These are phyloP conservation scores for Lepus townsendii DNA, from an alignment of 2,797 vertebrate genomes.

Conservation along the genomic window DNA sequence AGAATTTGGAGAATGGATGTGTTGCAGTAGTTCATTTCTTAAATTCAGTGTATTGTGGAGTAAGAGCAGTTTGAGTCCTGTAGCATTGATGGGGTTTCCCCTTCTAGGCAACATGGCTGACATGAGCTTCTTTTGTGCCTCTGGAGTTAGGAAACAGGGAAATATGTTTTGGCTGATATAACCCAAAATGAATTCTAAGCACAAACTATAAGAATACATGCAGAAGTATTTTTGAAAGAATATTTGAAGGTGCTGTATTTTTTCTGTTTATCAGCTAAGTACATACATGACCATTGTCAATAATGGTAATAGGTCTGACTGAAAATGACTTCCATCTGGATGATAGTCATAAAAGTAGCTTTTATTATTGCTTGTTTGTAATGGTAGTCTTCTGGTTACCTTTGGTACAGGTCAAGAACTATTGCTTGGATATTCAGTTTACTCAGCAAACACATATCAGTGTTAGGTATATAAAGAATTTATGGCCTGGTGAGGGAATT, in stretches of 20 bases:
- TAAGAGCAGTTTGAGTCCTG: slow-evolving; percentile 13
- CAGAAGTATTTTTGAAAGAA: slow-evolving; percentile 38
- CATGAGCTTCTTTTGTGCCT: neutral
- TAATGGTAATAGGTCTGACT: neutral
- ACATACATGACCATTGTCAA: neutral
- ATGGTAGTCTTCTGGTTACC: slow-evolving; percentile 29
- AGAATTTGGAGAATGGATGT: slow-evolving; percentile 17
- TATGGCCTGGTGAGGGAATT: neutral
- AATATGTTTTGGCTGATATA: neutral
- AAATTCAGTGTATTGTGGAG: neutral
- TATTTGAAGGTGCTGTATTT: slow-evolving; percentile 24
- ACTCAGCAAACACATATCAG: slow-evolving; percentile 15
- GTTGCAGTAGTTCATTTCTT: neutral
- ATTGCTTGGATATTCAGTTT: slow-evolving; percentile 51
- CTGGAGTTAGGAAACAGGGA: neutral
- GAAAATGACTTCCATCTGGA: neutral
- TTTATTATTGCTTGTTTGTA: slow-evolving; percentile 49
- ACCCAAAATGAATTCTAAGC: neutral
- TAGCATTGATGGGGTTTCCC: neutral
- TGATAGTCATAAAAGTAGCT: slow-evolving; percentile 9
- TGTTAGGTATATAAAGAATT: slow-evolving; percentile 25
- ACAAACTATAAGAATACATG: neutral
- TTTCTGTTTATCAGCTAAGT: neutral
- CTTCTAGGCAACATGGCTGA: neutral
- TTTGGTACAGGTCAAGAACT: slow-evolving; percentile 50